Evolutionary conservation across 2,113 vertebrate species (phyloP).

Genomic region (Mesoclemmys tuberculata): DNA sequence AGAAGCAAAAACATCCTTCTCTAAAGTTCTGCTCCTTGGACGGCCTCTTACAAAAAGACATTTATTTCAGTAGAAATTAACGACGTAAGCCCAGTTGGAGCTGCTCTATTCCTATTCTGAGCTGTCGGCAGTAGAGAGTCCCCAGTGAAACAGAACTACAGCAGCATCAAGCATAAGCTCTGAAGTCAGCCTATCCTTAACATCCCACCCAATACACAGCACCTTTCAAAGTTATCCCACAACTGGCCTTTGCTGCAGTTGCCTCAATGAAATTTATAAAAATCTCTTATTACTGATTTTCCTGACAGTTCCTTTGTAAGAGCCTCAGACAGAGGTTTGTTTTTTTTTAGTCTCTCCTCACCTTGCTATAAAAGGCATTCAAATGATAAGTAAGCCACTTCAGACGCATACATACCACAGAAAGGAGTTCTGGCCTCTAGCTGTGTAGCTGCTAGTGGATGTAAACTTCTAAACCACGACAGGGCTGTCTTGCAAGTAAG

Average conservation of each 20-base stretch:
- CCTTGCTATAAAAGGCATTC: not conserved
- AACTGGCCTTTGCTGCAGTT: not conserved
- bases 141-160: not conserved
- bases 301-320: not conserved
- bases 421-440: not conserved
- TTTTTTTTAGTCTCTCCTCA: not conserved
- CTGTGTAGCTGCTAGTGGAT: not conserved
- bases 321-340: not conserved
- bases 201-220: not conserved
- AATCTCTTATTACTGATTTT: not conserved
- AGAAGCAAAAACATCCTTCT: not conserved
- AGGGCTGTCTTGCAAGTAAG: no score
- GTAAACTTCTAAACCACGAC: not conserved
- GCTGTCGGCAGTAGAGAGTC: not conserved
- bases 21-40: not conserved
- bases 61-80: not conserved
- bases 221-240: not conserved
- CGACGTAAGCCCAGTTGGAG: not conserved
- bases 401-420: not conserved
- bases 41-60: not conserved
- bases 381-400: not conserved
- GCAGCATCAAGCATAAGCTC: not conserved
- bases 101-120: not conserved
- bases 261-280: fast-evolving
- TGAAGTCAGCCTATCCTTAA: not conserved